Percentiles rank a stretch among this genome's conserved stretches.
These are phyloP conservation scores for Heteromormyrus szaboi DNA, from an alignment of 2,797 vertebrate species.

Conservation along the genomic window DNA sequence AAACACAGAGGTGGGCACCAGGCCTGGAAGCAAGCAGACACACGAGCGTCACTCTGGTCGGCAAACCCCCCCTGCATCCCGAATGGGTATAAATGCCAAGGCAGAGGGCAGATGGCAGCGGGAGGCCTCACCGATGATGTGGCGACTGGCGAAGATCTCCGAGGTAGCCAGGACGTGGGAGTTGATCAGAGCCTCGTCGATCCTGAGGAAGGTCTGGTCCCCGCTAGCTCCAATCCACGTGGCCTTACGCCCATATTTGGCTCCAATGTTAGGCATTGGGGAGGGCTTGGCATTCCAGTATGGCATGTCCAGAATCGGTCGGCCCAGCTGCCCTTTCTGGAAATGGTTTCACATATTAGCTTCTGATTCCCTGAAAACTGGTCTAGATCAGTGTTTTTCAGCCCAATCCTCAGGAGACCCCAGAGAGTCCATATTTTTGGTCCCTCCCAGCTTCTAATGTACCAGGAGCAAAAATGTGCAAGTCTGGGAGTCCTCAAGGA, in stretches of 20 bases:
- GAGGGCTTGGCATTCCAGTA: slow-evolving; percentile 98
- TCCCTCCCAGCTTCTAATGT: neutral
- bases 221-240: slow-evolving; percentile 98
- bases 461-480: neutral
- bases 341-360: slow-evolving; percentile 15
- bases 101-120: neutral
- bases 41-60: neutral
- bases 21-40: slow-evolving; percentile 54
- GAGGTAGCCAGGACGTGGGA: slow-evolving; percentile 95
- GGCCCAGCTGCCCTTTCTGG: slow-evolving; percentile 94
- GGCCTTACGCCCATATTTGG: slow-evolving; percentile 93
- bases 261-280: slow-evolving; percentile 95
- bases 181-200: slow-evolving; percentile 97
- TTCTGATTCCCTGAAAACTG: neutral
- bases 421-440: neutral
- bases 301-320: slow-evolving; percentile 93
- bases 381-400: neutral
- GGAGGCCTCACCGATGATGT: slow-evolving; percentile 78
- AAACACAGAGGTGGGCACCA: slow-evolving; percentile 88
- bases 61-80: neutral
- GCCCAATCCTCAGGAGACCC: neutral
- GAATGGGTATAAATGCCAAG: neutral
- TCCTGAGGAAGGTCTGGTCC: slow-evolving; percentile 94
- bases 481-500: neutral
- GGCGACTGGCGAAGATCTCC: slow-evolving; percentile 97